Conservation (phyloP, 2,888 invertebrate genomes). For the Melikaiella ostensackeni region DNA sequence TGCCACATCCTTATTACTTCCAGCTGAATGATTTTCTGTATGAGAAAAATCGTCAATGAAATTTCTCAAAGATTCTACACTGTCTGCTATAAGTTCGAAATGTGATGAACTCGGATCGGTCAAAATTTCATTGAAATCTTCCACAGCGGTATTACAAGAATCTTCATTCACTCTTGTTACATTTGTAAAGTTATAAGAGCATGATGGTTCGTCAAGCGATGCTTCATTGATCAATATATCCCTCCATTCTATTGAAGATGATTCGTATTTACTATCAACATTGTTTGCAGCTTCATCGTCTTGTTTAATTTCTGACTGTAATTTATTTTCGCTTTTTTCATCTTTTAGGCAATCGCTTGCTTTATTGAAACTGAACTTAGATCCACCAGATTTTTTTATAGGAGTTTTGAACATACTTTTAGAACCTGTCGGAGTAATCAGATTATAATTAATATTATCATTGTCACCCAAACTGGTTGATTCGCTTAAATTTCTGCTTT, state of each 20-base stretch:
- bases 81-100: conserved; percentile 78
- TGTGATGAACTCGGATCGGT: conserved; percentile 66
- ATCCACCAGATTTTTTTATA: conserved; percentile 48
- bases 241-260: conserved; percentile 49
- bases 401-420: conserved; percentile 63
- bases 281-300: neutral
- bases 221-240: conserved; percentile 43
- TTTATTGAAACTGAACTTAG: conserved; percentile 50
- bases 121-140: conserved; percentile 65
- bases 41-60: conserved; percentile 71
- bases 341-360: conserved; percentile 55
- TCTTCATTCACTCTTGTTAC: conserved; percentile 39
- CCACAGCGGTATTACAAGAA: conserved; percentile 53
- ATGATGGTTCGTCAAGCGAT: neutral
- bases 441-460: conserved; percentile 51
- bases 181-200: neutral
- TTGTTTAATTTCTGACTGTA: neutral
- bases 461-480: conserved; percentile 59
- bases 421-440: conserved; percentile 40
- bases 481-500: conserved; percentile 59
- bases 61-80: conserved; percentile 76
- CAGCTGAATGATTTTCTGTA: conserved; percentile 42
- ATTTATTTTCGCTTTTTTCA: conserved; percentile 33
- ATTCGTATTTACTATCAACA: conserved; percentile 46
- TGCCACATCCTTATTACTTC: conserved; percentile 45